Conservation (phyloP, 2,888 invertebrate genomes). For the Oligia fasciuncula region DNA sequence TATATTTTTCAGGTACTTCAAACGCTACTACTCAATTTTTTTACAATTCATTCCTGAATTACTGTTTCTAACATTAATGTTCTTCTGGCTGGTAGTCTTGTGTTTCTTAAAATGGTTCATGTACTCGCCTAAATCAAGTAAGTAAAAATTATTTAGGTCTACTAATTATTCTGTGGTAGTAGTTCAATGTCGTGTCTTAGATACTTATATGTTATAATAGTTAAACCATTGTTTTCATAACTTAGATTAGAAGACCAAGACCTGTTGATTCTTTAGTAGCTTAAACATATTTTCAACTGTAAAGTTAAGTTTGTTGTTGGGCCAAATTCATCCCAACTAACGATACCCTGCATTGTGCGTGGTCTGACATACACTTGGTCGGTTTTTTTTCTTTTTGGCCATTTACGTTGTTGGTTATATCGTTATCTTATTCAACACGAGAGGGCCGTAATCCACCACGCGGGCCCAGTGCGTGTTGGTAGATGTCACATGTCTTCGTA, state of each 20-base stretch:
- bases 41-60: slow-evolving; percentile 97
- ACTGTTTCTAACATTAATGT: slow-evolving; percentile 95
- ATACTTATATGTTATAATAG: not conserved
- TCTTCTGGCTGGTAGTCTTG: slow-evolving; percentile 96
- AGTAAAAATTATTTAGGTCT: slow-evolving; percentile 51
- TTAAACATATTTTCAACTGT: not conserved
- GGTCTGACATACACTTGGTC: not conserved
- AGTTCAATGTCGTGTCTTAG: too few relatives aligned
- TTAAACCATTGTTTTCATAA: not conserved
- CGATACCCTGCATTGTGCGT: not conserved
- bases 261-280: not conserved
- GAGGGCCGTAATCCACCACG: too few relatives aligned
- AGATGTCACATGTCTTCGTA: too few relatives aligned
- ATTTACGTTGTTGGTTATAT: not conserved
- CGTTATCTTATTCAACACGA: too few relatives aligned
- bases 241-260: not conserved
- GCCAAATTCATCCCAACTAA: not conserved
- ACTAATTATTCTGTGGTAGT: not conserved
- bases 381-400: not conserved
- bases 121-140: slow-evolving; percentile 85
- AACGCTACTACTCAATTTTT: slow-evolving; percentile 90
- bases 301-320: too few relatives aligned
- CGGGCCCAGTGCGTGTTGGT: too few relatives aligned
- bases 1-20: slow-evolving; percentile 89
- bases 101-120: slow-evolving; percentile 96